Evolutionary conservation across 2,113 vertebrate species (phyloP), one percentile per base, ranked within the genome.

Genomic region (Pseudorasbora parva): DNA sequence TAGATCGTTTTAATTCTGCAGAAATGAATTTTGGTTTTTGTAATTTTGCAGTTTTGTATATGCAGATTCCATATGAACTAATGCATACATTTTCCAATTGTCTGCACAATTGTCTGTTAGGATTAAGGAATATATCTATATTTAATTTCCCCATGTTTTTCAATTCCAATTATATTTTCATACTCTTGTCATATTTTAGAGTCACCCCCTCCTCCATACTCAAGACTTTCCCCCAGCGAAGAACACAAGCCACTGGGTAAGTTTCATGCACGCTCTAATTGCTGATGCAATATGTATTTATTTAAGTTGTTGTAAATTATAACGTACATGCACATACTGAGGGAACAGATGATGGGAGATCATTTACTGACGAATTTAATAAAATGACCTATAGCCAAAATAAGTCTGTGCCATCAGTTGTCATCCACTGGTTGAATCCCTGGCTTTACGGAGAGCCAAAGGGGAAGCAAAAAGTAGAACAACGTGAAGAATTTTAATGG

Each of bases 231-330:
- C 94, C 96, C 97, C 83, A 95, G 92, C 62, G 96, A 97, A 84
- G 97, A 98, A 94, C 96, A 96, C 95, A 98, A 99, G 96, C 96
- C 97, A 96, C 96, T 99, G 96, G 97, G 97, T 99, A 95, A 86
- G 97, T 51, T 8, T 66, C 75, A 79, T 19, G 25, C 72, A 60
- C 4, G 3, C 9, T 68, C n/a, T 72, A 59, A 60, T 43, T 71
- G 7, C 9, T 45, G 8, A 56, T 78, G 27, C 12, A 72, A 37
- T 33, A 47, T 25, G 45, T 33, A 8, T 41, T 74, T 21, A 66
- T 30, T n/a, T 57, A 54, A 69, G 15, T 37, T 8, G 25, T 66
- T 66, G 41, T 68, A 51, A 54, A 49, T 21, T 6, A 45, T 21
- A 3, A 21, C 45, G 33, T 64, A 19, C 2, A 69, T 81, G 11